Evolutionary conservation across 2,113 vertebrate species (phyloP), one percentile per base, ranked within the genome.

Genomic region (Neoarius graeffei): DNA sequence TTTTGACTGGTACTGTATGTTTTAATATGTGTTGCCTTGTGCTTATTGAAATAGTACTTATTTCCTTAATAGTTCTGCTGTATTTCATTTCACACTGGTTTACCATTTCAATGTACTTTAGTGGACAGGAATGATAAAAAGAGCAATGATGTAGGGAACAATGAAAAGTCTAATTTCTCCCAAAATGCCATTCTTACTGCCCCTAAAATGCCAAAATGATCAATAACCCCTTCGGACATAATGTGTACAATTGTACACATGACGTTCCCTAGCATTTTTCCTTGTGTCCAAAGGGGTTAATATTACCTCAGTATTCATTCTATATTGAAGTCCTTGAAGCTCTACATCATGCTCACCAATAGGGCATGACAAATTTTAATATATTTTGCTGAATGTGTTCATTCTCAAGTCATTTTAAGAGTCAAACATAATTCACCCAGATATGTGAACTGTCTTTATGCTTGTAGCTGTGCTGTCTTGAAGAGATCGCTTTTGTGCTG

Each of bases 11-110:
- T 42, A 42, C 42, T 42, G 42, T 42, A 42, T 42, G 42, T 42
- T 42, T 4, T 42, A 42, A 42, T 42, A 42, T 42, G n/a, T 86
- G 42, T 71, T 56, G 14, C 35, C 52, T 59, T 87, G 57, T 52
- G 35, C 59, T 85, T 5, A 76, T 56, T 52, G 27, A 83, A 85
- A 89, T 62, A 23, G 64, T 74, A 81, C 81, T 81, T 87, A 7
- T 59, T 89, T 59, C 80, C 48, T 17, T 86, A 81, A 81, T 81
- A 25, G 56, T 84, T 86, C 87, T 89, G 59, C 89, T 90, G 87
- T 87, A 81, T 88, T 88, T 88, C 59, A 86, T 57, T 82, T 87
- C 84, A 89, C 89, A 90, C 89, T 89, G 87, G 89, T 87, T 90
- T 89, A 77, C 27, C 85, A 81, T 90, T 89, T 90, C 64, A 52